Evolutionary conservation across 2,888 invertebrate genomes (phyloP).

Genomic region (Sphinx pinastri): DNA sequence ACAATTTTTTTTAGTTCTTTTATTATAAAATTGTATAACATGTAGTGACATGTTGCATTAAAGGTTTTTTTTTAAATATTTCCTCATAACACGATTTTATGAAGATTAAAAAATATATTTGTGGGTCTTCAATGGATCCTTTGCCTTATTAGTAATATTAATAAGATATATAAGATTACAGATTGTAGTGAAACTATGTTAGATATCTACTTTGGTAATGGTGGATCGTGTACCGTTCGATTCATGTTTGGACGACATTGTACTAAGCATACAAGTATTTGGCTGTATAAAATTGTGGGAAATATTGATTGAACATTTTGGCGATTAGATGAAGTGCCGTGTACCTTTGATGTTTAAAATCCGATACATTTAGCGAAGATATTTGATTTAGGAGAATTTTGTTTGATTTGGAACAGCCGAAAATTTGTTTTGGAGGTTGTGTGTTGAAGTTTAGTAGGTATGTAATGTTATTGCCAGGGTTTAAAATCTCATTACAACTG

Average conservation of each 20-base stretch:
- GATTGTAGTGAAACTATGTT: no score
- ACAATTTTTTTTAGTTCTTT: no score
- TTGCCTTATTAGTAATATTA: no score
- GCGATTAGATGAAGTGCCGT: conserved; percentile 37
- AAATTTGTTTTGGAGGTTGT: background rate
- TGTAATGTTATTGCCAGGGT: no score
- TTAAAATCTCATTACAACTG: no score
- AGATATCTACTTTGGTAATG: no score
- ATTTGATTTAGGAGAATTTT: background rate
- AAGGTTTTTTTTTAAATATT: no score
- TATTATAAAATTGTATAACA: no score
- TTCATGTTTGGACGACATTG: conserved; percentile 4
- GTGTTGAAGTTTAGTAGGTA: background rate
- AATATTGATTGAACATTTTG: conserved; percentile 40
- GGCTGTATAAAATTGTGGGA: conserved; percentile 43
- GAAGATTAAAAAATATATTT: no score
- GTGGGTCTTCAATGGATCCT: no score
- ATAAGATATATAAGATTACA: background rate
- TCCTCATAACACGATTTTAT: no score
- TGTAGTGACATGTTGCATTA: no score
- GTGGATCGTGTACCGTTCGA: background rate
- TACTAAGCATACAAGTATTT: conserved; percentile 41
- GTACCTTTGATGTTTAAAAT: conserved; percentile 35
- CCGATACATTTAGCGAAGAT: conserved; percentile 1
- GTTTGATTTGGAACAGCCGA: background rate